A percentile compares a stretch with the other conserved stretches of the same genome.
Conservation (phyloP, 2,113 vertebrate species). For the Cygnus atratus region DNA sequence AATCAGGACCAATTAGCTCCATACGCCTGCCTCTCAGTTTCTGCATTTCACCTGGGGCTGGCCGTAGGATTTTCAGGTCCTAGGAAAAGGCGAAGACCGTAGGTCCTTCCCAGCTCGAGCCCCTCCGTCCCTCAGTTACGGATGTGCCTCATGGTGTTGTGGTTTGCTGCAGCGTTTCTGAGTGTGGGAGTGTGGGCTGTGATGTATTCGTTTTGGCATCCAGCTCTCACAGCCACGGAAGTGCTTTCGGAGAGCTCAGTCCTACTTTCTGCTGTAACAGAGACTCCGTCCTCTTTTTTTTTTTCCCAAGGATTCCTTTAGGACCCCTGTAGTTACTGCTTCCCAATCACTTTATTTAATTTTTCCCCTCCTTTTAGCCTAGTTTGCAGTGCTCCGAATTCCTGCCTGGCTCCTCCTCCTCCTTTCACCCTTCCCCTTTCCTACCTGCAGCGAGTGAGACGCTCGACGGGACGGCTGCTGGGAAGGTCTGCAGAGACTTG, state of each 20-base stretch:
- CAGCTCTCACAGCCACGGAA: background rate
- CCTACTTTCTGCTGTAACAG: background rate
- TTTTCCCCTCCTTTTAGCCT: background rate
- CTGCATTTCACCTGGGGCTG: background rate
- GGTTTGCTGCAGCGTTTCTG: background rate
- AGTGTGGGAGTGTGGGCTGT: background rate
- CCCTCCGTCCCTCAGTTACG: background rate
- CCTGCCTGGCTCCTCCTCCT: background rate
- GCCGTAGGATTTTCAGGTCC: background rate
- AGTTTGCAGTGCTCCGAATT: background rate
- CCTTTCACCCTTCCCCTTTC: background rate
- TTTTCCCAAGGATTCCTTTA: background rate
- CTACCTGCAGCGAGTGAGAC: background rate
- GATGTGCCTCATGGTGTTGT: rapidly evolving
- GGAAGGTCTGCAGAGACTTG: background rate
- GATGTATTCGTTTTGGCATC: background rate
- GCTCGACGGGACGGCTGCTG: background rate
- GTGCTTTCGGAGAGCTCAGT: background rate
- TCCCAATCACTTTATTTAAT: background rate
- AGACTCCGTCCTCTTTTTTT: background rate
- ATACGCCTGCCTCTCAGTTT: background rate
- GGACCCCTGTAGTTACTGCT: background rate
- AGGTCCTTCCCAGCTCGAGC: background rate
- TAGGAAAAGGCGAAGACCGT: background rate
- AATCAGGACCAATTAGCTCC: constrained; percentile 31